A percentile compares a stretch with the other conserved stretches of the same genome.
These are phyloP conservation scores for Temnothorax nylanderi DNA, from an alignment of 1,140 invertebrate genomes.

Conservation along the genomic window DNA sequence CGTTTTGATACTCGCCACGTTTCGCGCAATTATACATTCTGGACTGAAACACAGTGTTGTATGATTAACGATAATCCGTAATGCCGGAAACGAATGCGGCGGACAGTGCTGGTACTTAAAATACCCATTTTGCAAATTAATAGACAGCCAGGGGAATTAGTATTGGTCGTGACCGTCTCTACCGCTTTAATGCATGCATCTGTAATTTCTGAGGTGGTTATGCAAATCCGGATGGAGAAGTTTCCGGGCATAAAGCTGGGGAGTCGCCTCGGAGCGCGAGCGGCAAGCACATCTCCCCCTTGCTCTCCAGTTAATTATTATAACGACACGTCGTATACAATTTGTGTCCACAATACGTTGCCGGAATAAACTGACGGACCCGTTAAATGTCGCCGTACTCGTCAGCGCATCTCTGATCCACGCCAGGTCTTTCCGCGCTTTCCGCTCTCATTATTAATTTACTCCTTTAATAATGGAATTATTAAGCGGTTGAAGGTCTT, in stretches of 20 bases:
- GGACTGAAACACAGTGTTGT: neutral
- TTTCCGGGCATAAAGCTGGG: constrained; percentile 72
- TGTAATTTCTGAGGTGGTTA: constrained; percentile 80
- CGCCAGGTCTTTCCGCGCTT: neutral
- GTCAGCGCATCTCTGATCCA: constrained; percentile 1
- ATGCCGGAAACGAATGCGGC: constrained; percentile 53
- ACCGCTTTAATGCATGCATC: constrained; percentile 71
- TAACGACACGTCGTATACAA: constrained; percentile 55
- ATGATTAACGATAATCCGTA: constrained; percentile 53
- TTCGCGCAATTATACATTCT: constrained; percentile 41
- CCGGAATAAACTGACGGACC: constrained; percentile 29
- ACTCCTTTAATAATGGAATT: constrained; percentile 33
- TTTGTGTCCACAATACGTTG: constrained; percentile 44
- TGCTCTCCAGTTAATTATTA: constrained; percentile 72
- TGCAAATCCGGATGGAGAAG: constrained; percentile 75
- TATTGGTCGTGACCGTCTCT: constrained; percentile 60
- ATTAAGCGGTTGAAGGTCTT: constrained; percentile 20
- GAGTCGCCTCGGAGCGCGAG: constrained; percentile 59
- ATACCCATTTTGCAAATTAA: constrained; percentile 72
- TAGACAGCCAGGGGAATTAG: constrained; percentile 70
- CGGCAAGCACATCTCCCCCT: constrained; percentile 64
- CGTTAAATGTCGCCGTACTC: neutral
- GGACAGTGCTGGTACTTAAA: constrained; percentile 36
- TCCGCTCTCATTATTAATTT: constrained; percentile 30
- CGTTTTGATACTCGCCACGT: neutral